Evolutionary conservation across 2,113 vertebrate species (phyloP), one percentile per base, ranked within the genome.

Genomic region (Haplochromis burtoni): DNA sequence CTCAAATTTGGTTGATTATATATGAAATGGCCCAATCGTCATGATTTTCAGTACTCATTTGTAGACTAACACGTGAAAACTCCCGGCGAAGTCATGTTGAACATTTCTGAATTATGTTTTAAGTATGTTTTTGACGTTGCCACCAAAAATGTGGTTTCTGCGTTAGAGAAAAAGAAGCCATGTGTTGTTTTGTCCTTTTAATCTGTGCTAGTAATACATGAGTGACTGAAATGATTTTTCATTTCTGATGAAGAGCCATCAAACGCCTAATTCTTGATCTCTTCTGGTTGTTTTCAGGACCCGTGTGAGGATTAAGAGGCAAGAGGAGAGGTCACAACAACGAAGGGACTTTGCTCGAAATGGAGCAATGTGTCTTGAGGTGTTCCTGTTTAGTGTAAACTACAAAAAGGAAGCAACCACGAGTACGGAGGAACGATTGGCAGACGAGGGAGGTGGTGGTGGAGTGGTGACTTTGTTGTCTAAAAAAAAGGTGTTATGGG

Each of bases 351-450:
- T 82, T 85, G 54, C 88, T 88, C 86, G 93, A 90, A 83, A 96
- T 96, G 95, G 94, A 76, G 93, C 94, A 9, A 95, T 96, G 95
- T 94, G 93, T 89, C 93, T 89, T 93, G 89, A 91, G 83, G 87
- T 83, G 59, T 88, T 92, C 85, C 78, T 88, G 59, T 92, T 95
- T 86, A 85, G 85, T 86, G 91, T 96, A 94, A 96, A 93, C 91
- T 84, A 63, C 40, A 54, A 73, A 88, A 59, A 79, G 88, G 86
- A 93, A 90, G 95, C 95, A 94, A 94, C 93, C 95, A 96, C 94
- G 94, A 95, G 92, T 94, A 96, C 93, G 88, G 87, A 92, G 88
- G 73, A 93, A 92, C 91, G 47, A 68, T 85, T 49, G 91, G 91
- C 87, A 84, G 88, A 61, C 45, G 85, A 92, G 84, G 89, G 92